Percentiles rank a stretch among this genome's conserved stretches.
Conservation (phyloP, 2,113 vertebrate species). For the Macroglossus sobrinus region DNA sequence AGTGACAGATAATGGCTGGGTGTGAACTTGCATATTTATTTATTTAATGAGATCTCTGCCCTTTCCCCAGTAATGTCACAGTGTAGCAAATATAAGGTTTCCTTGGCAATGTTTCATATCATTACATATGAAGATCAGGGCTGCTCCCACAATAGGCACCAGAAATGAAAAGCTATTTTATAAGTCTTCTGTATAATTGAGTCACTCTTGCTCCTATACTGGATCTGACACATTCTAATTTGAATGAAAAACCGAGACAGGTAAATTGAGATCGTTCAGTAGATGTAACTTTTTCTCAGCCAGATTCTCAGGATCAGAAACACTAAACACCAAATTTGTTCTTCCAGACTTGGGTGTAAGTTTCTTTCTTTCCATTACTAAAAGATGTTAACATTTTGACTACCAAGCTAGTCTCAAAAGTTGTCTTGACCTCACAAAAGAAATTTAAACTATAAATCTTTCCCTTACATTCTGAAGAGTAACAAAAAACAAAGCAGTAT, state of each 20-base stretch:
- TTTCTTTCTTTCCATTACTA: slow-evolving; percentile 28
- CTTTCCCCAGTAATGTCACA: not conserved
- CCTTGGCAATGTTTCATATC: not conserved
- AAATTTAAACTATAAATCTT: not conserved
- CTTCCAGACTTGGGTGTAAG: not conserved
- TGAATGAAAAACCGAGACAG: slow-evolving; percentile 12
- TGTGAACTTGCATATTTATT: not conserved
- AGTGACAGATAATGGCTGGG: not conserved
- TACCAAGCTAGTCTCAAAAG: not conserved
- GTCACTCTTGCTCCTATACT: not conserved
- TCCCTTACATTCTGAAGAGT: not conserved
- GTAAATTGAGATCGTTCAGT: not conserved
- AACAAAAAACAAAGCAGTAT: not conserved
- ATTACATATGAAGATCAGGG: not conserved
- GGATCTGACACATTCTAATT: not conserved
- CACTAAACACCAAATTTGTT: not conserved
- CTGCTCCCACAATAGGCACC: not conserved
- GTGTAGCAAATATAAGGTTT: not conserved
- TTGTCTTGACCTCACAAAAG: not conserved
- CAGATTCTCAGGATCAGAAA: not conserved
- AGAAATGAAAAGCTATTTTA: not conserved
- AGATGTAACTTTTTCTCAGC: not conserved
- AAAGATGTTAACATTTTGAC: not conserved
- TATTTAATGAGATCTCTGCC: slow-evolving; percentile 5
- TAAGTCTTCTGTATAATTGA: not conserved